Evolutionary conservation across 2,797 vertebrate genomes (phyloP), one percentile per base, ranked within the genome.

Genomic region (Botia almorhae): DNA sequence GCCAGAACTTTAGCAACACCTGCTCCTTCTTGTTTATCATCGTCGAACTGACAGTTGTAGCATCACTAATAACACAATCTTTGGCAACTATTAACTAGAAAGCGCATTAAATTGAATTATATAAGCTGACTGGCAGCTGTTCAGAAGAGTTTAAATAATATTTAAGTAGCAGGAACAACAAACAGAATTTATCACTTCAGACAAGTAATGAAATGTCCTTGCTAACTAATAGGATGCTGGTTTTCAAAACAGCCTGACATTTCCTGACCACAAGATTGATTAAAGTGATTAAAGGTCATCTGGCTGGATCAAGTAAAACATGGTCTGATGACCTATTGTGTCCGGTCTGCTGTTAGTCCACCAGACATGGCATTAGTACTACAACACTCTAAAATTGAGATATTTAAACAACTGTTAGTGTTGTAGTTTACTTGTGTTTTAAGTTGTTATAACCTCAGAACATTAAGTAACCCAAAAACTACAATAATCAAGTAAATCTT

Each of bases 71-170:
- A 68, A 43, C 61, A 21, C 51, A 29, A 53, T 64, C 8, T 63
- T 39, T 79, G 77, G 77, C 77, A 63, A 58, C 46, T 55, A 19
- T 64, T 23, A 64, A 71, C 56, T 63, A 39, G 51, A 77, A 69
- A 48, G 2, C 2, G 58, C 17, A 60, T 26, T 26, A 61, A 61
- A 10, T 19, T 43, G 16, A 7, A 46, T 69, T 69, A n/a, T 43
- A 69, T 61, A 61, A 69, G 43, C 50, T 2, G 7, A 69, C 23
- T 69, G 68, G 77, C 58, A 72, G 26, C 5, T 0, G 2, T 70
- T 78, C 39, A 78, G 16, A 69, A 11, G 16, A 43, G 50, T 76
- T 76, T 4, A 39, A 69, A 1, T 48, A 50, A 69, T 48, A 50
- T 60, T 26, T 29, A 19, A 64, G 39, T 3, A 78, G 17, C 39